Conservation (phyloP, 2,888 invertebrate species). For the Mechanitis messenoides region DNA sequence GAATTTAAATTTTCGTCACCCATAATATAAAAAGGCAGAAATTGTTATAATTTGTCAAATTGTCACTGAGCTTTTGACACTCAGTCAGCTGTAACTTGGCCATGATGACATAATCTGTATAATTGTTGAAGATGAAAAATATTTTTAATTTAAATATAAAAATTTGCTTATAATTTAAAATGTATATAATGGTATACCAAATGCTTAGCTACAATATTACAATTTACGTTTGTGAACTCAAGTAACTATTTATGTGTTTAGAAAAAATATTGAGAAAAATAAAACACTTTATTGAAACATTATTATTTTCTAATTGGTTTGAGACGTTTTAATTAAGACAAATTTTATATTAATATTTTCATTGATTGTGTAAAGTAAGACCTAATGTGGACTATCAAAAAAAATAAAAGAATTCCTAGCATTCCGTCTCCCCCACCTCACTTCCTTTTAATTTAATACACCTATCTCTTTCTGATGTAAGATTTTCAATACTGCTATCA, state of each 20-base stretch:
- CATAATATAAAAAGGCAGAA: constrained; percentile 62
- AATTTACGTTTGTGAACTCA: too few species aligned
- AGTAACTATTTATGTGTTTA: too few species aligned
- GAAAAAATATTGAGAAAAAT: too few species aligned
- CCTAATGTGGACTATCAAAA: background rate
- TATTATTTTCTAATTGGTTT: too few species aligned
- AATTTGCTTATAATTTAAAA: too few species aligned
- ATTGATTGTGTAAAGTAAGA: background rate
- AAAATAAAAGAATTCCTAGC: constrained; percentile 17
- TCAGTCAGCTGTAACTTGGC: constrained; percentile 55
- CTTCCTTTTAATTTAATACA: constrained; percentile 25
- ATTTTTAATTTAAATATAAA: too few species aligned
- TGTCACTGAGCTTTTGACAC: constrained; percentile 58
- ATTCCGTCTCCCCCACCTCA: constrained; percentile 18
- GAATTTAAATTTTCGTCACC: constrained; percentile 73
- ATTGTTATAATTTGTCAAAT: constrained; percentile 54
- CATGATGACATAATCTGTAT: constrained; percentile 9
- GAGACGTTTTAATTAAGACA: too few species aligned
- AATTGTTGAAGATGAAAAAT: too few species aligned
- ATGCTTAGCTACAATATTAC: too few species aligned
- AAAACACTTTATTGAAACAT: too few species aligned
- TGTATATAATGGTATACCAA: too few species aligned
- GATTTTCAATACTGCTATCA: constrained; percentile 34
- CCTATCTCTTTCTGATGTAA: constrained; percentile 40
- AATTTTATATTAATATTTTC: background rate